A percentile compares a stretch with the other conserved stretches of the same genome.
phyloP scores from a whole-genome alignment of 2,888 invertebrate species.

The Scelioninae gen. 2 region DNA sequence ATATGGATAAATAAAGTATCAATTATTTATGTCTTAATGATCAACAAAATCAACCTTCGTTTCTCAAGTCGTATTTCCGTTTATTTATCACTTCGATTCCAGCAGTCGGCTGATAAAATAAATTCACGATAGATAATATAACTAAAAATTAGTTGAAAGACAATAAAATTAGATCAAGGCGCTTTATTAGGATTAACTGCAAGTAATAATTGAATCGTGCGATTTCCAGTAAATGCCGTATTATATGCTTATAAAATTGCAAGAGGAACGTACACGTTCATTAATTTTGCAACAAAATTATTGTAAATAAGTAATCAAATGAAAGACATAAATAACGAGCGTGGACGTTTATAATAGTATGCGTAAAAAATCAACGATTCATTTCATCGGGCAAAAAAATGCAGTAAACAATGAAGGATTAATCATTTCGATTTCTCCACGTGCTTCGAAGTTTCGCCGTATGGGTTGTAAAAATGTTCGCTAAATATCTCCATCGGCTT shows the following conservation, averaged over 20 bases:
- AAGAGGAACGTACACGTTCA: background rate
- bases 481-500: constrained; percentile 19
- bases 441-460: constrained; percentile 13
- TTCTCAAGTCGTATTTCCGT: background rate
- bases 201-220: constrained; percentile 8
- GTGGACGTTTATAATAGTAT: constrained; percentile 1
- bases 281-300: constrained; percentile 5
- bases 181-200: constrained; percentile 20
- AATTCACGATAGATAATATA: constrained; percentile 25
- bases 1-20: no score
- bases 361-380: constrained; percentile 9
- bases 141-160: constrained; percentile 21
- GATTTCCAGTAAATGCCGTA: constrained; percentile 6
- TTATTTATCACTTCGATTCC: constrained; percentile 17
- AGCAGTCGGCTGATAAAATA: constrained; percentile 6
- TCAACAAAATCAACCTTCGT: no score
- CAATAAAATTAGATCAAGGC: constrained; percentile 33
- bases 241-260: constrained; percentile 15
- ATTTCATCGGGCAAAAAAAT: background rate
- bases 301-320: constrained; percentile 2
- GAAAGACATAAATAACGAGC: background rate
- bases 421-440: constrained; percentile 18
- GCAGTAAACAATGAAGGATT: background rate
- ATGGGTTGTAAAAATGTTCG: constrained; percentile 3
- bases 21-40: no score